These are phyloP conservation scores for Montipora cactus DNA, from an alignment of 64 coral and sea anemone genomes.

Conservation along the genomic window DNA sequence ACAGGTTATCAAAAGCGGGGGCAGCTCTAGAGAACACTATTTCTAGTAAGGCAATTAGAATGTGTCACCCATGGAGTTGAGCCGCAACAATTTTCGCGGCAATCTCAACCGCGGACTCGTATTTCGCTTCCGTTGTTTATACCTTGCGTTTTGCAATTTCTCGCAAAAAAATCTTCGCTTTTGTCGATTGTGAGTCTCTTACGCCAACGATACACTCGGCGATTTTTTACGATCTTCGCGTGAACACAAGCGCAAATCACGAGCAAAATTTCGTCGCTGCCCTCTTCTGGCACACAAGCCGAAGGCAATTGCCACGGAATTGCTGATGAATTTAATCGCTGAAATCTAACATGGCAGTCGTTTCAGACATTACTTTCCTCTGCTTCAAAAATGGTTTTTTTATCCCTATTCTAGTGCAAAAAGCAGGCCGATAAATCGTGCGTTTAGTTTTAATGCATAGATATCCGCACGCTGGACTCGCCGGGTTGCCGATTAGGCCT, in stretches of 20 bases:
- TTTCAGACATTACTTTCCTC: slow-evolving; percentile 9
- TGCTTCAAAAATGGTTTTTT: slow-evolving; percentile 26
- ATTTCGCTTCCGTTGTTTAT: background rate
- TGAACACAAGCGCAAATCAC: slow-evolving; percentile 13
- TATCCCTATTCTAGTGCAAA: background rate
- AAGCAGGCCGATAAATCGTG: background rate
- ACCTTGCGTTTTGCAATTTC: too few species aligned
- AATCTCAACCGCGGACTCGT: background rate
- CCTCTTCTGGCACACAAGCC: slow-evolving; percentile 2
- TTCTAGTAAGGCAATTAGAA: background rate
- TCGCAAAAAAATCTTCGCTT: too few species aligned
- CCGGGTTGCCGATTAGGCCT: background rate
- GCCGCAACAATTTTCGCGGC: background rate
- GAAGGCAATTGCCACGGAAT: background rate
- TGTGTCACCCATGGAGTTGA: slow-evolving; percentile 6
- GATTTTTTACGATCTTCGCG: too few species aligned
- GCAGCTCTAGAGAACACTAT: too few species aligned
- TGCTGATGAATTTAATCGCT: slow-evolving; percentile 4
- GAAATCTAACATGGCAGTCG: slow-evolving; percentile 9
- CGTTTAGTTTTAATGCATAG: slow-evolving; percentile 22
- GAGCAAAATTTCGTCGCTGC: slow-evolving; percentile 18
- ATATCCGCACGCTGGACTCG: slow-evolving; percentile 16
- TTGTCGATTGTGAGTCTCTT: too few species aligned
- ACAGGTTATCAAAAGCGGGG: too few species aligned
- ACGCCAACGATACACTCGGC: too few species aligned